Base-by-base conservation (phyloP, 2,113 vertebrate species). In the Tylochromis polylepis region DNA sequence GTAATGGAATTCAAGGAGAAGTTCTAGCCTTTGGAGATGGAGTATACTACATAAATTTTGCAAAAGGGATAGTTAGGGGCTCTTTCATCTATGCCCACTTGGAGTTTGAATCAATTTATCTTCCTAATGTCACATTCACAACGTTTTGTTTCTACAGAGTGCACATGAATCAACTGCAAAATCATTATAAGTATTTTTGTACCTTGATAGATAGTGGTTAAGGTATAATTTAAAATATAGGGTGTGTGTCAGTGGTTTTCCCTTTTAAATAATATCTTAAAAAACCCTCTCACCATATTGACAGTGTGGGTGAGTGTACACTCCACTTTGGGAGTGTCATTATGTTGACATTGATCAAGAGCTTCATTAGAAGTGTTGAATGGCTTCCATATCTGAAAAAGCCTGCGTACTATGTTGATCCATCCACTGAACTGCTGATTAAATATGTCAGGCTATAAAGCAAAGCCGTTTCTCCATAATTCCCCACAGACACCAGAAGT, bases 321-420 rank as follows among this genome's bases (percentile, higher is more conserved):
- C 80, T 83, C 72, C 79, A 89, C 79, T 93, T 91, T 72, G 59
- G 67, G 79, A 81, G 46, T 81, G 84, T 88, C 92, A 94, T 93
- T 94, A 93, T 87, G 56, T 80, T 93, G 91, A 94, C 93, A 90
- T 27, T 93, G 91, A 95, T 92, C 82, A 89, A 95, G 83, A 82
- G 77, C 88, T 94, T 91, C 92, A 94, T 95, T 94, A 94, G 87
- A 77, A 11, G 31, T 15, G 6, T 62, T 86, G 90, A 94, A 95
- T 86, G 55, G 59, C 83, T 84, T 92, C 87, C 67, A 86, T 89
- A 89, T 93, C 87, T 90, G 59, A 85, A 67, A 59, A 90, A 87
- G 88, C 72, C 87, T 83, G 65, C 62, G 87, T 58, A 91, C 91
- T 75, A 56, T 31, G 72, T 49, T 77, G 72, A 93, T 90, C 81